These are phyloP conservation scores for Drosophila lutescens DNA, from an alignment of 2,888 invertebrate species.

Conservation along the genomic window DNA sequence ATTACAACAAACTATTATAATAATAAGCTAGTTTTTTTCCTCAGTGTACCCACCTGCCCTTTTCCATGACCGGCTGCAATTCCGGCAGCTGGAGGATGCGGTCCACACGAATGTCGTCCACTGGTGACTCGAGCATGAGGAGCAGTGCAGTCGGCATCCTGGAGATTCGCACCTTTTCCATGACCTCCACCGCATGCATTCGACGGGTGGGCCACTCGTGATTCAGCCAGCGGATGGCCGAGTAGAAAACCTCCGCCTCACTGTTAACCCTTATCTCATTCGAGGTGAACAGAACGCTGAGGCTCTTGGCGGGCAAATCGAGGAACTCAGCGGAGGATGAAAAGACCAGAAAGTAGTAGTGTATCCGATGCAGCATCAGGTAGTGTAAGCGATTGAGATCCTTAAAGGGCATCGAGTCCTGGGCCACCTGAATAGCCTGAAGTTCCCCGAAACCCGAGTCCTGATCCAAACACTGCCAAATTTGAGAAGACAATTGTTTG, in stretches of 20 bases:
- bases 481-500: constrained; percentile 11
- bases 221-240: constrained; percentile 54
- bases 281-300: constrained; percentile 38
- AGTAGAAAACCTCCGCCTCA: constrained; percentile 52
- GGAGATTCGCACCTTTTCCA: constrained; percentile 24
- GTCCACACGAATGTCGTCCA: constrained; percentile 5
- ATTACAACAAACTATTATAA: background rate
- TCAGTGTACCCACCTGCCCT: constrained; percentile 11
- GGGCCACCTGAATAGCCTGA: constrained; percentile 36
- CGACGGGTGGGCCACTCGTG: constrained; percentile 45
- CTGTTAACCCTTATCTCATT: constrained; percentile 41
- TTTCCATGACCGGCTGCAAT: constrained; percentile 1
- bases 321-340: constrained; percentile 49
- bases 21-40: background rate
- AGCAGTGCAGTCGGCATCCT: constrained; percentile 28
- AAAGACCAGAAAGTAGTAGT: constrained; percentile 48
- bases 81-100: constrained; percentile 11
- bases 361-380: constrained; percentile 41
- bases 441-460: constrained; percentile 31
- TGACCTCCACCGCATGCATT: constrained; percentile 3
- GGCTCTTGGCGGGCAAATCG: constrained; percentile 1
- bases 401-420: background rate
- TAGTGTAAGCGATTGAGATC: constrained; percentile 11
- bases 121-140: background rate
- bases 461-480: constrained; percentile 40